phyloP scores from a whole-genome alignment of 2,113 vertebrate species.

The Entelurus aequoreus region DNA sequence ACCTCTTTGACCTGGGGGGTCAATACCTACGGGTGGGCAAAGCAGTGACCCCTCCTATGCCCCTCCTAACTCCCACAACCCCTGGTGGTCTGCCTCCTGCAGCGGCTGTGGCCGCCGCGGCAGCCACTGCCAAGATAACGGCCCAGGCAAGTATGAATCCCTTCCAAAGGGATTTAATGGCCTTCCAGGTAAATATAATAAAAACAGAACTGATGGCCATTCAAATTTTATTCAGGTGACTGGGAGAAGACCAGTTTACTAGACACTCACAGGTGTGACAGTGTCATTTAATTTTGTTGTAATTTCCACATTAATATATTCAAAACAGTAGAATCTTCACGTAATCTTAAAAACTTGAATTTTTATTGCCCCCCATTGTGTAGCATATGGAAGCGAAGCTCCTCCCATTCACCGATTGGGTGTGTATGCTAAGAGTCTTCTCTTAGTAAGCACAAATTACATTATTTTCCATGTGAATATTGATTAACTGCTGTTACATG shows the following conservation, averaged over 20 bases:
- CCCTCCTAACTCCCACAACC: conserved; percentile 83
- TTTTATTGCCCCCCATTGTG: conserved; percentile 8
- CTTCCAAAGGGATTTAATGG: conserved; percentile 72
- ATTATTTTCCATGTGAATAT: conserved; percentile 7
- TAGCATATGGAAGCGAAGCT: conserved; percentile 7
- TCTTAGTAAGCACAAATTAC: conserved; percentile 25
- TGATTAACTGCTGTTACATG: not conserved
- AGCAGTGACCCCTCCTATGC: conserved; percentile 90
- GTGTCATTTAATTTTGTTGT: conserved; percentile 12
- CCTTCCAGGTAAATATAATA: conserved; percentile 68
- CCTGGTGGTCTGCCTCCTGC: conserved; percentile 88
- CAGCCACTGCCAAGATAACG: conserved; percentile 91
- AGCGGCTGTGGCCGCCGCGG: conserved; percentile 85
- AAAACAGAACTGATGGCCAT: conserved; percentile 42
- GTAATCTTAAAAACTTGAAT: too few species aligned
- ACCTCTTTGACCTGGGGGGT: conserved; percentile 94
- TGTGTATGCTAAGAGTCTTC: conserved; percentile 22
- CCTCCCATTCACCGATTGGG: conserved; percentile 40
- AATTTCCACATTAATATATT: conserved; percentile 1
- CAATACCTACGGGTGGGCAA: conserved; percentile 92
- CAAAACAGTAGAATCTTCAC: conserved; percentile 5
- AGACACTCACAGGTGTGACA: not conserved
- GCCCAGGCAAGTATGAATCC: conserved; percentile 87
- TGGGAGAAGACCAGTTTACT: conserved; percentile 42
- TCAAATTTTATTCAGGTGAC: conserved; percentile 22